Percentiles rank a stretch among this genome's conserved stretches.
These are phyloP conservation scores for Volucella inflata DNA, from an alignment of 2,888 invertebrate genomes.

Conservation along the genomic window DNA sequence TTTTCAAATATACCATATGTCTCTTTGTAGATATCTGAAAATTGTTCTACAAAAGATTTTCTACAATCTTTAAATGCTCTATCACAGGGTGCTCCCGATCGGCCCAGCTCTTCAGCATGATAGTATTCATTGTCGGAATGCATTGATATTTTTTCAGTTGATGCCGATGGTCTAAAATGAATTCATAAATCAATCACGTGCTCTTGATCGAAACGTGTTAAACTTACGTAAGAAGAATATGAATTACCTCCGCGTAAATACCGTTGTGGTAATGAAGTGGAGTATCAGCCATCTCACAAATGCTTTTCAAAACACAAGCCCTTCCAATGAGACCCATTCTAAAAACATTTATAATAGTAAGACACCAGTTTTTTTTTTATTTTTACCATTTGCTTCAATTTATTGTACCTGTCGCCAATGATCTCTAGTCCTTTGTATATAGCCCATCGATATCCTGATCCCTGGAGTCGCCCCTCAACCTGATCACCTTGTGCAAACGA, in stretches of 20 bases:
- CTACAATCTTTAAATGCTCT: conserved; percentile 76
- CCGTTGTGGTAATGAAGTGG: conserved; percentile 88
- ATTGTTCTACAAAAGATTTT: conserved; percentile 73
- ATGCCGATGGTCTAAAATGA: conserved; percentile 87
- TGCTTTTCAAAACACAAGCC: conserved; percentile 88
- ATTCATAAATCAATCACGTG: background rate
- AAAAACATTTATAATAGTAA: conserved; percentile 56
- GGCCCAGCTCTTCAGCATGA: conserved; percentile 88
- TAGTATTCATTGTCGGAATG: conserved; percentile 88
- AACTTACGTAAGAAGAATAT: conserved; percentile 89
- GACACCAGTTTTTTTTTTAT: background rate
- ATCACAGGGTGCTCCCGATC: conserved; percentile 78
- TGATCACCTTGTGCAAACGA: background rate
- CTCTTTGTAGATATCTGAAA: conserved; percentile 63
- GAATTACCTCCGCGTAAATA: conserved; percentile 89
- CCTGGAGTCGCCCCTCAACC: background rate
- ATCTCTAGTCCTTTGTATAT: conserved; percentile 57
- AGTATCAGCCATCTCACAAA: conserved; percentile 89
- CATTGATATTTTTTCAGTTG: conserved; percentile 86
- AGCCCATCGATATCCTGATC: conserved; percentile 56
- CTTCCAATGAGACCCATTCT: conserved; percentile 87
- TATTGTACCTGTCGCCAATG: conserved; percentile 44
- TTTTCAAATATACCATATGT: conserved; percentile 18
- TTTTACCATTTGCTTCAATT: background rate
- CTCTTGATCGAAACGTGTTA: background rate